These are phyloP conservation scores for Prunella himalayana DNA, from an alignment of 2,113 vertebrate genomes.

Conservation along the genomic window DNA sequence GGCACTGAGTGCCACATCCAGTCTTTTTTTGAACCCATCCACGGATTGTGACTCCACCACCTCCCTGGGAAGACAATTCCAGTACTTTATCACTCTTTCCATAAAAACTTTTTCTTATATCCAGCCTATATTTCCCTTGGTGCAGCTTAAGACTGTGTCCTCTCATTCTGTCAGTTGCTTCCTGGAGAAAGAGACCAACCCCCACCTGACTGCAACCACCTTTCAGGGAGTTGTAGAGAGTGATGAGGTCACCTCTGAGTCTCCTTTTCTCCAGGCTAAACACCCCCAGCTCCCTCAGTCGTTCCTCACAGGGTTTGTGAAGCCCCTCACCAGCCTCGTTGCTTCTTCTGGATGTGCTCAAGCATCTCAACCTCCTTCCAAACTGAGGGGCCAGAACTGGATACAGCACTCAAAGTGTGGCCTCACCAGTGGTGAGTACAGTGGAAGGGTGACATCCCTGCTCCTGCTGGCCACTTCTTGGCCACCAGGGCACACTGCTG, in stretches of 20 bases:
- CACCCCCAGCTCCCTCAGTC: background rate
- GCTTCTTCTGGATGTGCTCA: fast-evolving
- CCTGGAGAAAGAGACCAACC: background rate
- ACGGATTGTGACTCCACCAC: background rate
- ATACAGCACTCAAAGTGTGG: background rate
- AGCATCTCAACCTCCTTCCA: fast-evolving
- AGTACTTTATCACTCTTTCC: background rate
- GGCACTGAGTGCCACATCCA: fast-evolving
- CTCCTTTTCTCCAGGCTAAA: background rate
- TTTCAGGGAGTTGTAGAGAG: background rate
- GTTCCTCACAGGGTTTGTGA: fast-evolving
- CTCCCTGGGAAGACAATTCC: fast-evolving
- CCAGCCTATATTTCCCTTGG: background rate
- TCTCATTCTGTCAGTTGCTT: fast-evolving
- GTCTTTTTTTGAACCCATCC: background rate
- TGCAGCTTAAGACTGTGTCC: fast-evolving
- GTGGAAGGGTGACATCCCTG: no score
- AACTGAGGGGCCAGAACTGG: background rate
- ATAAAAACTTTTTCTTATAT: background rate
- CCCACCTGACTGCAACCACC: background rate
- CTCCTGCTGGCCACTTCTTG: background rate
- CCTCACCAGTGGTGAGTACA: background rate
- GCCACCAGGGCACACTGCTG: background rate
- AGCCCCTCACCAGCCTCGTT: background rate
- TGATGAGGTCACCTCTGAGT: no score